A percentile compares a stretch with the other conserved stretches of the same genome.
phyloP scores from a whole-genome alignment of 2,113 vertebrate species.

The Burhinus bistriatus region DNA sequence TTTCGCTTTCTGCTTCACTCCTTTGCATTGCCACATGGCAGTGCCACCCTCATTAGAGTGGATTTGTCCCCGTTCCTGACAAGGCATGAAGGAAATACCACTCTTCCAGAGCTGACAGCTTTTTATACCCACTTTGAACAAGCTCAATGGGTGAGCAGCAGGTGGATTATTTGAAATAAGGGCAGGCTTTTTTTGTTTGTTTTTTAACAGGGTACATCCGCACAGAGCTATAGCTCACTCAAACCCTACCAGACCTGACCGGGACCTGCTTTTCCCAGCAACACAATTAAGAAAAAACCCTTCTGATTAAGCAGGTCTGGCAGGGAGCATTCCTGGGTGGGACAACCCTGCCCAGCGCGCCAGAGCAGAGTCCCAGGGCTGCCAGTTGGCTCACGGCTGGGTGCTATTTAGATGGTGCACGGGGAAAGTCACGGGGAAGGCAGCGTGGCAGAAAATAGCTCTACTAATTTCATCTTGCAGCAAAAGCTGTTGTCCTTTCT shows the following conservation, averaged over 20 bases:
- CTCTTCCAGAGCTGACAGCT: background rate
- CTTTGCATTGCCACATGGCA: constrained; percentile 2
- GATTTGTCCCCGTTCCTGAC: background rate
- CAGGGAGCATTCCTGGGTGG: background rate
- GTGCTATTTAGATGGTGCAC: background rate
- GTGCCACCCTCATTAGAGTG: constrained; percentile 27
- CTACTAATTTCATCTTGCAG: background rate
- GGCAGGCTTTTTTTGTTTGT: background rate
- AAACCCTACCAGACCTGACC: background rate
- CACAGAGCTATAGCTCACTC: background rate
- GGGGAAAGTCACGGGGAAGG: constrained; percentile 33
- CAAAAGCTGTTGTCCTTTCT: constrained; percentile 19
- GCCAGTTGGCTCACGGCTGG: constrained; percentile 1
- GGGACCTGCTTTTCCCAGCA: background rate
- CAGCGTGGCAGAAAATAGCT: constrained; percentile 59
- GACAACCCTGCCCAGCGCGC: background rate
- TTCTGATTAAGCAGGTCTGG: background rate
- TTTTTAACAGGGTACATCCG: background rate
- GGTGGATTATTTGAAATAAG: constrained; percentile 52
- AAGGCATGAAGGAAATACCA: background rate
- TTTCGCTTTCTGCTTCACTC: background rate
- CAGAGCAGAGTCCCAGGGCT: background rate
- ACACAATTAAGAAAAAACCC: background rate
- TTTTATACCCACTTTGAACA: constrained; percentile 3
- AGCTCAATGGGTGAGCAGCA: background rate